Evolutionary conservation across 2,113 vertebrate species (phyloP).

Genomic region (Nycticryphes semicollaris): DNA sequence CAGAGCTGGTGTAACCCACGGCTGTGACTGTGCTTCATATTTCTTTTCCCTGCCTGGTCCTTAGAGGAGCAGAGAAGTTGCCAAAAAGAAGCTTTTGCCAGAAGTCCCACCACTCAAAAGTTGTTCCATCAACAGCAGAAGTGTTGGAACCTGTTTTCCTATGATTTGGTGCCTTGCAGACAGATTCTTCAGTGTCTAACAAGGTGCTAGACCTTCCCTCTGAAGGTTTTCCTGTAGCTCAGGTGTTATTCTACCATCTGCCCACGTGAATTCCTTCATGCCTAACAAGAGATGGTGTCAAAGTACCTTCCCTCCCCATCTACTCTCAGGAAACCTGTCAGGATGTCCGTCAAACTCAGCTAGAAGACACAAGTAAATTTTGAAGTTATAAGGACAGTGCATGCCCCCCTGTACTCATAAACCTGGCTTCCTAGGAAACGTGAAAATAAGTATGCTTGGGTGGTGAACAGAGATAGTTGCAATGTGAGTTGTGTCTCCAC

Average conservation of each 20-base stretch:
- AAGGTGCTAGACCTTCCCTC: background rate
- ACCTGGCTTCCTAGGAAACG: background rate
- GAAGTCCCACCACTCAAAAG: slow-evolving; percentile 35
- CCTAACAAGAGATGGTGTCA: background rate
- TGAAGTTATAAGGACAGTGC: background rate
- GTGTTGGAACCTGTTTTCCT: slow-evolving; percentile 10
- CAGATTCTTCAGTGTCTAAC: background rate
- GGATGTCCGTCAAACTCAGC: background rate
- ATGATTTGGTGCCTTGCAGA: background rate
- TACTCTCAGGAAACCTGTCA: background rate
- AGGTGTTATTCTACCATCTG: background rate
- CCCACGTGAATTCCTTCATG: fast-evolving
- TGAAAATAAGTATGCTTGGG: background rate
- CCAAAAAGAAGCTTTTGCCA: slow-evolving; percentile 25
- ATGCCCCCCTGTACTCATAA: background rate
- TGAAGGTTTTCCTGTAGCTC: background rate
- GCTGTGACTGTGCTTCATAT: background rate
- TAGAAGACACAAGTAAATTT: background rate
- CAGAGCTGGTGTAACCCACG: background rate
- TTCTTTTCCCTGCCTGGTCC: background rate
- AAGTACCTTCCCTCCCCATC: background rate
- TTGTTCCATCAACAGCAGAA: slow-evolving; percentile 33
- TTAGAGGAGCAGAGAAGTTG: background rate
- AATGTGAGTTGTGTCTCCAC: background rate
- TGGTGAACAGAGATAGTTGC: background rate